Base-by-base conservation (phyloP, 2,888 invertebrate genomes). In the Hemistola chrysoprasaria region DNA sequence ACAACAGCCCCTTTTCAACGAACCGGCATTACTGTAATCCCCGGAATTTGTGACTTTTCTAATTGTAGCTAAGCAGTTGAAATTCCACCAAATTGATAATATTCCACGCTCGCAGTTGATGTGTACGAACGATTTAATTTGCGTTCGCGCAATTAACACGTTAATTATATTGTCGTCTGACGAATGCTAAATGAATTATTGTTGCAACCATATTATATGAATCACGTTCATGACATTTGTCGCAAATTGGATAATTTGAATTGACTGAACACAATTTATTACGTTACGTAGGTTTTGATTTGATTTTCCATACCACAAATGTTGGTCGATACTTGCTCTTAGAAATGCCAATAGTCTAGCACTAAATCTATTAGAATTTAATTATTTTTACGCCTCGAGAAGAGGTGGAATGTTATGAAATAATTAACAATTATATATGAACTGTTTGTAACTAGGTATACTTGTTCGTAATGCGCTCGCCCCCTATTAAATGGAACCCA, bases 91-190 rank as follows among this genome's bases (percentile, higher is more conserved):
- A 68, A 68, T 66, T 75, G 69, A 72, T 73, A 65, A 62, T 68
- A 77, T 78, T 71, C 70, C 65, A 56, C 51, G 27, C 53, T 37
- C 39, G 44, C 59, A 57, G 49, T 62, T 62, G 69, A 63, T 65
- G 71, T 72, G 69, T 78, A 81, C 74, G 71, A 65, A 63, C 55
- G 47, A 47, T 59, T 47, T 67, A 67, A 71, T 75, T 69, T 59
- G 58, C 59, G 61, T 68, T 62, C 41, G 46, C 38, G 36, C 49
- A 38, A 60, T 68, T 65, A 67, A 36, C 47, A 24, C 32, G 22
- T 31, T 65, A 63, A 66, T 67, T n/a, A n/a, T n/a, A n/a, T n/a
- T 66, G 60, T 51, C 56, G 42, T 43, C 50, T 53, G 53, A 53
- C 56, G 40, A 45, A 45, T 22, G 49, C 40, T 43, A 39, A 53